Conservation (phyloP, 23 tunicate species). For the Styela plicata region DNA sequence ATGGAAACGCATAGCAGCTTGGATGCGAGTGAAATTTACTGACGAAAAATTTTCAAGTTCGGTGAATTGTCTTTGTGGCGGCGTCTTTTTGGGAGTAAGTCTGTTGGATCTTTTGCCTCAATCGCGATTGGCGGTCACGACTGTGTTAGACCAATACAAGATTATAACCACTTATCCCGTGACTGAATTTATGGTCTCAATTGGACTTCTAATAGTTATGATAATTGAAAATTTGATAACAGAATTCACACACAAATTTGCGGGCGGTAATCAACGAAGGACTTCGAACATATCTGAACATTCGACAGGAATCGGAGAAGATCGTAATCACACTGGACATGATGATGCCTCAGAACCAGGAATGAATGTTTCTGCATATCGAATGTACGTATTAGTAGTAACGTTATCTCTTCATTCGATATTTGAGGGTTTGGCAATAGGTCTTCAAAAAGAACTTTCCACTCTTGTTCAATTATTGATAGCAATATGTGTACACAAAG, state of each 20-base stretch:
- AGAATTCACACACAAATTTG: not conserved
- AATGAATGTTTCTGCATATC: conserved; percentile 2
- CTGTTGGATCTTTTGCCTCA: conserved; percentile 70
- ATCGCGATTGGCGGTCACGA: conserved; percentile 32
- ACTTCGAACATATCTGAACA: not conserved
- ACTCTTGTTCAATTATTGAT: conserved; percentile 49
- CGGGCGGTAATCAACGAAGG: not conserved
- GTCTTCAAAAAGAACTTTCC: conserved; percentile 37
- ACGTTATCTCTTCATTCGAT: conserved; percentile 79
- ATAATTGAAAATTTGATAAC: conserved; percentile 50
- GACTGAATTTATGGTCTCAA: conserved; percentile 54
- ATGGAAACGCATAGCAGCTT: conserved; percentile 40
- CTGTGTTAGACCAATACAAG: conserved; percentile 21
- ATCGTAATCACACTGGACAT: no score
- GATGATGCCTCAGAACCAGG: not conserved
- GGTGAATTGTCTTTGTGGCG: conserved; percentile 84
- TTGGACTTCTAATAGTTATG: conserved; percentile 73
- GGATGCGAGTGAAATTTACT: conserved; percentile 18
- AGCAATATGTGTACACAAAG: conserved; percentile 64
- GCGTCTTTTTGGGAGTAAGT: conserved; percentile 73
- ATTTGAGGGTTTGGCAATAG: conserved; percentile 86
- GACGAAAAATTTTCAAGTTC: conserved; percentile 37
- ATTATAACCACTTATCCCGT: conserved; percentile 41
- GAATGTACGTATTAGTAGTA: conserved; percentile 40
- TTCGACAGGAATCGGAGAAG: not conserved